Percentiles rank a stretch among this genome's conserved stretches.
Conservation (phyloP, 2,113 vertebrate genomes). For the Gnathochromis pfefferi region DNA sequence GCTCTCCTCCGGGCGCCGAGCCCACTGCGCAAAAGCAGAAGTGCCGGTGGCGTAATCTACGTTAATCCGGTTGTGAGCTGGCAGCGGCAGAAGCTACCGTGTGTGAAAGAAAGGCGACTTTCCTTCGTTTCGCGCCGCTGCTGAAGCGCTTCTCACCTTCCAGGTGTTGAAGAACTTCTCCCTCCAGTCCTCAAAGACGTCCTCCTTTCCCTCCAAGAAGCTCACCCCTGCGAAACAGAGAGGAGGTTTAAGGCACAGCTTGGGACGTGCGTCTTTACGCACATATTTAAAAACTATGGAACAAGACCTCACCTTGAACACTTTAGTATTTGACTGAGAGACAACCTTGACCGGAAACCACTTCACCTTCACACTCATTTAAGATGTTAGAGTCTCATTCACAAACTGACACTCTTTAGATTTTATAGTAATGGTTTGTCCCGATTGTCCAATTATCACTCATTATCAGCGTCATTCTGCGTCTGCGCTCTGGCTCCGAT, state of each 20-base stretch:
- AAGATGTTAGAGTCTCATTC: accelerated
- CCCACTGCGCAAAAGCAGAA: slow-evolving; percentile 6
- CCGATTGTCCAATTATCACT: background rate
- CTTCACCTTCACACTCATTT: background rate
- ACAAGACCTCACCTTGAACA: background rate
- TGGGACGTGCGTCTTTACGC: background rate
- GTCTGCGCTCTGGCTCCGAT: background rate
- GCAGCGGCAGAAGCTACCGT: background rate
- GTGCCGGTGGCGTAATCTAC: slow-evolving; percentile 11
- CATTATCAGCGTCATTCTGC: background rate
- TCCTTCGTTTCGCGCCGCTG: background rate
- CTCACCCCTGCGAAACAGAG: slow-evolving; percentile 76
- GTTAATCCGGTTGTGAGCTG: slow-evolving; percentile 43
- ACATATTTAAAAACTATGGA: background rate
- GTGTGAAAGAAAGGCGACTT: slow-evolving; percentile 28
- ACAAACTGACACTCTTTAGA: background rate
- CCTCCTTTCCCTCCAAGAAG: slow-evolving; percentile 83
- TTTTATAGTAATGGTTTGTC: background rate
- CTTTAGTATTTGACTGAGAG: background rate
- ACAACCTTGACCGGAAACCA: background rate
- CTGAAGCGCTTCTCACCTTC: slow-evolving; percentile 68
- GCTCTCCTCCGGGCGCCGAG: background rate
- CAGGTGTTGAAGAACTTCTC: slow-evolving; percentile 93
- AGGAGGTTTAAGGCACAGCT: background rate
- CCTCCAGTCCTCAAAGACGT: slow-evolving; percentile 83